Percentiles rank a stretch among this genome's conserved stretches.
Conservation (phyloP, 2,113 vertebrate genomes). For the Nothoprocta perdicaria region DNA sequence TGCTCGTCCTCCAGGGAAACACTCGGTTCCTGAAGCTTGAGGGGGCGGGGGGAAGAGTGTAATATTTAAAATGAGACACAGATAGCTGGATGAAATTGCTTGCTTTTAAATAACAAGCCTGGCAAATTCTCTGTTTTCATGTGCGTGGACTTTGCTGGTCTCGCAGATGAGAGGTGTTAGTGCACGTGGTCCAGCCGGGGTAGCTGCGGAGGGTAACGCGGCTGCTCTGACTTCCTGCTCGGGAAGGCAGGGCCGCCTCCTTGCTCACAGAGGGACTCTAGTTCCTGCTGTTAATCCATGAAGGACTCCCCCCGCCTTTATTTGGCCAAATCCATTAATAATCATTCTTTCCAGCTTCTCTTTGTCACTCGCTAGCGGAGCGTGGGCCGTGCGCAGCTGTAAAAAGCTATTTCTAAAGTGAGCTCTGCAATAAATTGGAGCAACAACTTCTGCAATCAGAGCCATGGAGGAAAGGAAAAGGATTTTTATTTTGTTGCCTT, state of each 20-base stretch:
- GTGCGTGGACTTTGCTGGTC: not conserved
- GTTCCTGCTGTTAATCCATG: not conserved
- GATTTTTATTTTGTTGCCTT: constrained; percentile 44
- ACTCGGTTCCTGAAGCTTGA: accelerated
- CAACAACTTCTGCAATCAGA: constrained; percentile 33
- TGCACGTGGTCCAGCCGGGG: accelerated
- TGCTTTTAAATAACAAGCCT: not conserved
- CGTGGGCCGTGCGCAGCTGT: constrained; percentile 70
- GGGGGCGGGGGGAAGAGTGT: too few relatives aligned
- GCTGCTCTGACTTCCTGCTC: not conserved
- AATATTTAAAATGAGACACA: not conserved
- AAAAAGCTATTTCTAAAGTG: constrained; percentile 67
- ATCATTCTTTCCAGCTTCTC: constrained; percentile 59
- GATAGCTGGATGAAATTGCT: not conserved
- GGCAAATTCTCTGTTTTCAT: accelerated
- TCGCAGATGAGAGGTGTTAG: not conserved
- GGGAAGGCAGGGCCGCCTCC: not conserved
- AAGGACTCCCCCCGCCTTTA: constrained; percentile 9
- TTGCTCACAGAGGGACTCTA: accelerated
- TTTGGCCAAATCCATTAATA: constrained; percentile 24
- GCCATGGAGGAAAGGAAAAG: constrained; percentile 24
- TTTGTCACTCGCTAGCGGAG: constrained; percentile 7
- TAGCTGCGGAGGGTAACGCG: not conserved
- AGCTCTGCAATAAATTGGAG: constrained; percentile 43
- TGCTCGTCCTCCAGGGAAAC: not conserved